A percentile compares a stretch with the other conserved stretches of the same genome.
These are phyloP conservation scores for Urophycis tenuis DNA, from an alignment of 2,797 vertebrate genomes.

Conservation along the genomic window DNA sequence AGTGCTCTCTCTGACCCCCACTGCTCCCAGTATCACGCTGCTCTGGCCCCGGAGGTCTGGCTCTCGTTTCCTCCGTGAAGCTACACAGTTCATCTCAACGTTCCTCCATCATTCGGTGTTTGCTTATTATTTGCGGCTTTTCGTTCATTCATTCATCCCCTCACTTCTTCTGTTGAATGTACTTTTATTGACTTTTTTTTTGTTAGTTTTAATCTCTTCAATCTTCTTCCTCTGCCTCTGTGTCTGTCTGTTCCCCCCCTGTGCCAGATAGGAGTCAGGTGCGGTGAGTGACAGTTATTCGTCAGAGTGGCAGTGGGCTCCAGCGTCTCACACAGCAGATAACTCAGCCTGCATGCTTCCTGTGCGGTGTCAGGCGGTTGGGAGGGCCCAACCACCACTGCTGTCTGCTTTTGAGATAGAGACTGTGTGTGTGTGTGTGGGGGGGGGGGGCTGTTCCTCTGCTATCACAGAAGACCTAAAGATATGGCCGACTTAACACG, in stretches of 20 bases:
- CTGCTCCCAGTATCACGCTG: not conserved
- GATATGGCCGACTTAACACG: not conserved
- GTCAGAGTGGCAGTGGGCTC: constrained; percentile 58
- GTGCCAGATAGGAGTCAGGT: constrained; percentile 49
- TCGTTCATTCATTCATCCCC: not conserved
- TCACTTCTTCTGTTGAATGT: not conserved
- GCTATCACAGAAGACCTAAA: not conserved
- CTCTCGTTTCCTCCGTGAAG: not conserved
- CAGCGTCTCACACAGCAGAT: constrained; percentile 58
- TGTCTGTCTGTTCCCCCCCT: not conserved
- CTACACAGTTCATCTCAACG: not conserved
- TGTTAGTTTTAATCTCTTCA: not conserved
- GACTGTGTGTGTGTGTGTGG: no score
- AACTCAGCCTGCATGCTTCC: constrained; percentile 71
- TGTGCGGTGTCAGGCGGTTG: constrained; percentile 62
- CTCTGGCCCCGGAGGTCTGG: not conserved
- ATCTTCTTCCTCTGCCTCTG: not conserved
- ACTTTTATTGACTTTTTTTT: not conserved
- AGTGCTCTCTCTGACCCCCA: not conserved
- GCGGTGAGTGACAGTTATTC: constrained; percentile 69
- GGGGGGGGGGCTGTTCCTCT: not conserved
- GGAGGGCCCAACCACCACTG: not conserved
- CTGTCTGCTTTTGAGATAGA: not conserved
- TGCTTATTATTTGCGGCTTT: not conserved
- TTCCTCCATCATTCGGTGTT: not conserved